A percentile compares a stretch with the other conserved stretches of the same genome.
phyloP scores from a whole-genome alignment of 2,797 vertebrate genomes.

The Poeciliopsis turneri region DNA sequence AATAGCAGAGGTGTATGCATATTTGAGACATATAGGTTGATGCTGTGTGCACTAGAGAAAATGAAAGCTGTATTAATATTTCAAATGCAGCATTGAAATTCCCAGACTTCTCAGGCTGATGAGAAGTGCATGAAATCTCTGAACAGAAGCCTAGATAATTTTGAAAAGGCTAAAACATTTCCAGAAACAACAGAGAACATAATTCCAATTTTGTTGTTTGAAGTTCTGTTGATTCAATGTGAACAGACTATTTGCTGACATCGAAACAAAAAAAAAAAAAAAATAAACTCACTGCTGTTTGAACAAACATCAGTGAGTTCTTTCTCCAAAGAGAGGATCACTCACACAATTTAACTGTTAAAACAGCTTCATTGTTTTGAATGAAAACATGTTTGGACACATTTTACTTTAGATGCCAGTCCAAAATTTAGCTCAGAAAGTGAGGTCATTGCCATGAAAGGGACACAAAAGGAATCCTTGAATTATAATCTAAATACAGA shows the following conservation, averaged over 20 bases:
- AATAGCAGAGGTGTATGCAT: neutral
- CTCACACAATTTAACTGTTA: neutral
- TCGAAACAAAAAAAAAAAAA: neutral
- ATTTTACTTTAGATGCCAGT: neutral
- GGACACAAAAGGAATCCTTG: neutral
- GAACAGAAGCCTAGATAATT: neutral
- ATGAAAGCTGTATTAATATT: neutral
- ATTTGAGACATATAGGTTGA: neutral
- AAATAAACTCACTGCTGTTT: slow-evolving; percentile 18
- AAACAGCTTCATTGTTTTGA: neutral
- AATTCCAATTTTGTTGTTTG: neutral
- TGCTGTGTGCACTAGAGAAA: neutral
- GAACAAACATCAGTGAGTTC: slow-evolving; percentile 15
- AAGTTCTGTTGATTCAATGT: slow-evolving; percentile 3
- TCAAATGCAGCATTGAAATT: neutral
- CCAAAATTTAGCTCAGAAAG: slow-evolving; percentile 1
- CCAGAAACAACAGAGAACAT: neutral
- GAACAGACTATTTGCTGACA: slow-evolving; percentile 27
- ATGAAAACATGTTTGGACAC: neutral
- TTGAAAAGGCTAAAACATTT: neutral
- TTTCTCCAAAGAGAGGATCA: slow-evolving; percentile 15
- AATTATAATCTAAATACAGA: slow-evolving; percentile 31
- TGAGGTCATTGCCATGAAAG: neutral
- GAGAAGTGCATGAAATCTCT: neutral
- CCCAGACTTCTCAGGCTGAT: neutral